Percentiles rank a stretch among this genome's conserved stretches.
phyloP scores from a whole-genome alignment of 2,113 vertebrate species.

The Rhegmatorhina hoffmannsi region DNA sequence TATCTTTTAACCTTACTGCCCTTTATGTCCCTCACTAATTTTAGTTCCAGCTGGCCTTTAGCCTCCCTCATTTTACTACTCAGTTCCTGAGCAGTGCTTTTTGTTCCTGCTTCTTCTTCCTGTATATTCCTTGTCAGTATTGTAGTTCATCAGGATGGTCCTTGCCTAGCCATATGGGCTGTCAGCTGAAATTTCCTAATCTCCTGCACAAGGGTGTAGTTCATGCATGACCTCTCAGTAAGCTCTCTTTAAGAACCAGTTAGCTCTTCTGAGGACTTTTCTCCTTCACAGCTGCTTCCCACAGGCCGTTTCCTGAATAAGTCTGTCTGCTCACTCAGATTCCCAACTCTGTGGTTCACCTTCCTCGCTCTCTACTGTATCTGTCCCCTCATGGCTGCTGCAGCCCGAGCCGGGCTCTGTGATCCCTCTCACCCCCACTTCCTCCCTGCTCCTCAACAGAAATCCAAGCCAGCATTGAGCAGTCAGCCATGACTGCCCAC shows the following conservation, averaged over 20 bases:
- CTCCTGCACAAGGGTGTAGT: neutral
- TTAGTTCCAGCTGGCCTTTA: neutral
- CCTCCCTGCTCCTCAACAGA: neutral
- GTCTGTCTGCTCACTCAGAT: neutral
- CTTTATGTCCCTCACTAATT: neutral
- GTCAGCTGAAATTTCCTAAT: neutral
- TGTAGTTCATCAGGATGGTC: neutral
- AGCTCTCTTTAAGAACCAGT: neutral
- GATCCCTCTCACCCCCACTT: neutral
- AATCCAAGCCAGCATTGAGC: neutral
- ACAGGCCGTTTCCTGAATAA: neutral
- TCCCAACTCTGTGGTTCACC: neutral
- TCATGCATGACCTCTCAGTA: neutral
- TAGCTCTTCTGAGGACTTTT: neutral
- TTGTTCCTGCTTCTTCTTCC: neutral
- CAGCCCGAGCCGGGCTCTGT: rapidly evolving
- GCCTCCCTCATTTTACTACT: neutral
- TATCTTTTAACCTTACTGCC: neutral
- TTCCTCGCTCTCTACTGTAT: neutral
- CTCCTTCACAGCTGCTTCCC: neutral
- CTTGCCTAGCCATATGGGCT: neutral
- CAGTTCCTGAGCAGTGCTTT: neutral
- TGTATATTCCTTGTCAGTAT: neutral
- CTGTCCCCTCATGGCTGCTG: neutral
- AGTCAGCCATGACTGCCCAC: neutral